Evolutionary conservation across 2,113 vertebrate species (phyloP), one percentile per base, ranked within the genome.

Genomic region (Triplophysa dalaica): DNA sequence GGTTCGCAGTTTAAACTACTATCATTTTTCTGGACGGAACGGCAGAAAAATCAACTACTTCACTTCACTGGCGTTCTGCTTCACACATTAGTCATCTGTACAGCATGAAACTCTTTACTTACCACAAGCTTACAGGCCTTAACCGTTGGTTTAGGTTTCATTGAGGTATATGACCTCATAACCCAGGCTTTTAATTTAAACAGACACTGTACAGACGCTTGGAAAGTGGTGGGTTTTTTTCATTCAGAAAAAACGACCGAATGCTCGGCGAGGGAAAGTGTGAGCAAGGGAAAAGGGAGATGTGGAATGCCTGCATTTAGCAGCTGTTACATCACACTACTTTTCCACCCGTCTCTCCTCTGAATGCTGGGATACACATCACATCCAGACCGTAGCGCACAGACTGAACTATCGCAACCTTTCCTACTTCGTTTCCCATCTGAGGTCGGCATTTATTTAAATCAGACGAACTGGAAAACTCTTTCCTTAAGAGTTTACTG

Each of bases 271-370:
- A 84, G 70, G 80, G 87, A 62, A 83, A 85, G 29, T 74, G 79
- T 45, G 76, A 87, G 85, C 77, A 77, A 82, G 85, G 85, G 83
- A 88, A 87, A 64, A 86, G 85, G 38, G n/a, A 69, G 90, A 86
- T 77, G 90, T 87, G 89, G 88, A 89, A 84, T 62, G 21, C 72
- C 85, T 63, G 52, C 80, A 82, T 84, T 86, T 83, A 80, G 74
- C 79, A 82, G 82, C 24, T 83, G 85, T 92, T 89, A 92, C 85
- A 86, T 92, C 90, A 92, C 86, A 81, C 83, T 63, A 88, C 81
- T 89, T 89, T 91, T 87, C 89, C 90, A 86, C 84, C 87, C 86
- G 85, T 89, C 81, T 83, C 85, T 86, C 85, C 87, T 83, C 80
- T 81, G 75, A 81, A 80, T 73, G 66, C 82, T 85, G 82, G 85